Percentiles rank a stretch among this genome's conserved stretches.
These are phyloP conservation scores for Orthonyx spaldingii DNA, from an alignment of 2,113 vertebrate genomes.

Conservation along the genomic window DNA sequence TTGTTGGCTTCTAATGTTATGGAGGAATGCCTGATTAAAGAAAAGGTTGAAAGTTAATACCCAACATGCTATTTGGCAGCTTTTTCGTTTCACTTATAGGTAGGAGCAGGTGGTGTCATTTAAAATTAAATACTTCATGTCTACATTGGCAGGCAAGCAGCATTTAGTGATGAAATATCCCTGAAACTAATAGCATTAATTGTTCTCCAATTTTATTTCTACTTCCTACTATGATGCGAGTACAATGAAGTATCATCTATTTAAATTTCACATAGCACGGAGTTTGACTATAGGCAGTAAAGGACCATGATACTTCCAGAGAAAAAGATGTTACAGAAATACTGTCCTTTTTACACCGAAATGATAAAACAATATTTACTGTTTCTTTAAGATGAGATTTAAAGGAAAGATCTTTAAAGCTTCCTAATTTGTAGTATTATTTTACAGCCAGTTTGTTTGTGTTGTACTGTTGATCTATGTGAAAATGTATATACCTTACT, in stretches of 20 bases:
- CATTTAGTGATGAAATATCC: slow-evolving; percentile 48
- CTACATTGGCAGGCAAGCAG: slow-evolving; percentile 61
- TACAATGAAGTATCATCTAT: not conserved
- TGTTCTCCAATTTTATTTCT: slow-evolving; percentile 62
- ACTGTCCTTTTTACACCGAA: not conserved
- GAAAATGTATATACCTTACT: not conserved
- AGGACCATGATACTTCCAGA: not conserved
- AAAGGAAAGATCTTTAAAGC: not conserved
- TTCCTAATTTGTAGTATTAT: not conserved
- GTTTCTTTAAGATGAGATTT: slow-evolving; percentile 6
- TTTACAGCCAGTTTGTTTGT: not conserved
- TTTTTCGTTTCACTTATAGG: slow-evolving; percentile 69
- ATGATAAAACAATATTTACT: not conserved
- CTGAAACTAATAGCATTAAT: slow-evolving; percentile 62
- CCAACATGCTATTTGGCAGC: slow-evolving; percentile 64
- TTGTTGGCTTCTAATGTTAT: slow-evolving; percentile 20
- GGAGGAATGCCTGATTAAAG: slow-evolving; percentile 57
- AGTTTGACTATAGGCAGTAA: not conserved
- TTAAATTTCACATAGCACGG: not conserved
- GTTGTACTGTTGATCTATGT: not conserved
- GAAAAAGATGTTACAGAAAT: not conserved
- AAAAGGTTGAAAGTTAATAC: slow-evolving; percentile 62
- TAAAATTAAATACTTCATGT: slow-evolving; percentile 69
- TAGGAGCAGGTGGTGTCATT: slow-evolving; percentile 74
- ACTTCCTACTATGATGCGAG: slow-evolving; percentile 30